A percentile compares a stretch with the other conserved stretches of the same genome.
Conservation (phyloP, 2,797 vertebrate genomes). For the Microcaecilia unicolor region DNA sequence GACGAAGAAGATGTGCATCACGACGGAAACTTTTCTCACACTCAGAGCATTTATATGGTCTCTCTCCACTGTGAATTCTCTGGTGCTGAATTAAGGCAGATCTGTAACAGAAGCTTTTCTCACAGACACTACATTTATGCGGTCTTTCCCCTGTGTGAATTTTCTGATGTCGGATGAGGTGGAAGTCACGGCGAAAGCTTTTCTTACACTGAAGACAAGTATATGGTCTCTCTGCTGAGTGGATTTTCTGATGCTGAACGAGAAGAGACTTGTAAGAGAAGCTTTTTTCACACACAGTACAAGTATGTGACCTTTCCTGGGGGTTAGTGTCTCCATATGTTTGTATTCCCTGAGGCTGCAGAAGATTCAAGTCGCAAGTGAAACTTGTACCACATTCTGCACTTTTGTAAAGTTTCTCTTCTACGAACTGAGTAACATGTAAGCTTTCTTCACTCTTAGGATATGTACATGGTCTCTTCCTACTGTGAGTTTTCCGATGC, state of each 20-base stretch:
- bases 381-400: slow-evolving; percentile 26
- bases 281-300: slow-evolving; percentile 25
- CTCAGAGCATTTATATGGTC: slow-evolving; percentile 30
- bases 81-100: slow-evolving; percentile 6
- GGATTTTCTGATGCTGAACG: slow-evolving; percentile 20
- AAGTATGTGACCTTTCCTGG: slow-evolving; percentile 27
- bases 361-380: slow-evolving; percentile 18
- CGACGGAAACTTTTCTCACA: slow-evolving; percentile 31
- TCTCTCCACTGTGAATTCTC: slow-evolving; percentile 14
- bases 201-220: slow-evolving; percentile 30
- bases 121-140: slow-evolving; percentile 14
- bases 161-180: slow-evolving; percentile 22
- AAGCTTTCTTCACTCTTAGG: background rate
- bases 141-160: slow-evolving; percentile 29
- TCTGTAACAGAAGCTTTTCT: slow-evolving; percentile 5
- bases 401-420: slow-evolving; percentile 20
- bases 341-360: too few species aligned
- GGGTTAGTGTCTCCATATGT: too few species aligned
- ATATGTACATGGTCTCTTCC: background rate
- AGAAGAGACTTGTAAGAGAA: slow-evolving; percentile 33
- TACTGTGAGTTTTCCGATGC: background rate
- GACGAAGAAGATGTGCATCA: slow-evolving; percentile 19
- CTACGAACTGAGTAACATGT: background rate
- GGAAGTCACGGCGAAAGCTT: slow-evolving; percentile 27
- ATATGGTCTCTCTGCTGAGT: slow-evolving; percentile 17